Percentiles rank a stretch among this genome's conserved stretches.
Evolutionary conservation across 2,888 invertebrate species (phyloP).

Genomic region (Leptinotarsa tumamoca): DNA sequence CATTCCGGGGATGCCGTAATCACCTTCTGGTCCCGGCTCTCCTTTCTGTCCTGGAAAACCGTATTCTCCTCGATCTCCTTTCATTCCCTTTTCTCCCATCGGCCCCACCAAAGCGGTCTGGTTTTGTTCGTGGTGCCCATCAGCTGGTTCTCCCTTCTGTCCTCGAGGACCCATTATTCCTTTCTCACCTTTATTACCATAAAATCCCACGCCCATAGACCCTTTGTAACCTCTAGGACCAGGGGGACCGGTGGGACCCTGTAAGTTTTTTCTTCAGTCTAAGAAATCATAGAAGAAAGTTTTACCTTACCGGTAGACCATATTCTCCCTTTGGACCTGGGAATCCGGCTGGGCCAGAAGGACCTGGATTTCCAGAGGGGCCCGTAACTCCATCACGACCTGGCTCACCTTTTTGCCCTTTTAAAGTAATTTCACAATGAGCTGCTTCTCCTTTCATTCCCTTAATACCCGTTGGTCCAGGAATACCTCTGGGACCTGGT

Average conservation of each 20-base stretch:
- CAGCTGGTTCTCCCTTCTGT: constrained; percentile 70
- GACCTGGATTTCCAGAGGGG: constrained; percentile 74
- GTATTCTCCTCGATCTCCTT: constrained; percentile 73
- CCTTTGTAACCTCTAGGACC: constrained; percentile 80
- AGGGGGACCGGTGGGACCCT: constrained; percentile 78
- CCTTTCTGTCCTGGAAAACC: constrained; percentile 78
- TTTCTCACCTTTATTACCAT: constrained; percentile 72
- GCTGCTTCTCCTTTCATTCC: constrained; percentile 88
- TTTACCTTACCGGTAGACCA: constrained; percentile 70
- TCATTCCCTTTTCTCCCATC: constrained; percentile 71
- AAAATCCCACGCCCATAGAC: constrained; percentile 71
- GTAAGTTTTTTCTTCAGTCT: constrained; percentile 44
- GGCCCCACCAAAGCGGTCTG: constrained; percentile 62
- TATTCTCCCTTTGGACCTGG: constrained; percentile 73
- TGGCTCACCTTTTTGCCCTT: constrained; percentile 89
- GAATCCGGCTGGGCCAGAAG: constrained; percentile 72
- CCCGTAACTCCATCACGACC: constrained; percentile 81
- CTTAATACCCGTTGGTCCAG: constrained; percentile 75
- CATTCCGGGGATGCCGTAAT: constrained; percentile 76
- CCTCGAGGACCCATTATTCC: constrained; percentile 70
- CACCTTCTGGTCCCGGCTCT: constrained; percentile 77
- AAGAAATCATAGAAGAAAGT: too few relatives aligned
- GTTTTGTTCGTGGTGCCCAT: constrained; percentile 45
- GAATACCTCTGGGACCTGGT: constrained; percentile 81
- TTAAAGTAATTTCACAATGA: constrained; percentile 75